Base-by-base conservation (phyloP, 2,113 vertebrate species). In the Anhinga anhinga region DNA sequence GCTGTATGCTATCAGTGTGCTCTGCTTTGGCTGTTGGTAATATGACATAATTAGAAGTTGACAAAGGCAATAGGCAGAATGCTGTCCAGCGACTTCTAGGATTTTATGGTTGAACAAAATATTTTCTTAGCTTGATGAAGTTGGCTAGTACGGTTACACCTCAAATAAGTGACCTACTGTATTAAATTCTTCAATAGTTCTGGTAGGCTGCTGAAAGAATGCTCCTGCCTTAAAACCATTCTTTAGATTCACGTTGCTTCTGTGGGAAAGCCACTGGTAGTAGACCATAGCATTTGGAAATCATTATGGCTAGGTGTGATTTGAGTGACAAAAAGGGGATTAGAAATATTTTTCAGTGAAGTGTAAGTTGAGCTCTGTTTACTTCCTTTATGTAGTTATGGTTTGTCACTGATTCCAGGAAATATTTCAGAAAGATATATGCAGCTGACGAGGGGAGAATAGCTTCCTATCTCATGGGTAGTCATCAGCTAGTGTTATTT, bases 301-400 rank as follows among this genome's bases (percentile, higher is more conserved):
- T 89, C 73, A n/a, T 89, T 96, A 95, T 0, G 4, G 27, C 21
- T 91, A 79, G 69, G 89, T 95, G 91, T 93, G 63, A 88, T 69
- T 72, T 86, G 77, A 96, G 94, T 91, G 95, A 82, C 91, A 93
- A 95, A 96, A 94, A 56, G 36, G 59, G 92, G 91, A 82, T 91
- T 72, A 95, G 58, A 94, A 94, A 53, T 89, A 76, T 72, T 97
- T 84, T 89, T 96, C 47, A 56, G 36, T 85, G 70, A 42, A 82
- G 61, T 87, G 80, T 82, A 86, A 94, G 40, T n/a, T 82, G 91
- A 97, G 70, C 89, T 95, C 49, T 87, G 76, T 88, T 97, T 97
- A 67, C 77, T 93, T 94, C 50, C 62, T 81, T 69, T 73, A 52
- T 69, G 56, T 82, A 61, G 56, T 78, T 91, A 63, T 3, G 6